These are phyloP conservation scores for Drosophila cyrtoloma DNA, from an alignment of 2,888 invertebrate genomes.

Conservation along the genomic window DNA sequence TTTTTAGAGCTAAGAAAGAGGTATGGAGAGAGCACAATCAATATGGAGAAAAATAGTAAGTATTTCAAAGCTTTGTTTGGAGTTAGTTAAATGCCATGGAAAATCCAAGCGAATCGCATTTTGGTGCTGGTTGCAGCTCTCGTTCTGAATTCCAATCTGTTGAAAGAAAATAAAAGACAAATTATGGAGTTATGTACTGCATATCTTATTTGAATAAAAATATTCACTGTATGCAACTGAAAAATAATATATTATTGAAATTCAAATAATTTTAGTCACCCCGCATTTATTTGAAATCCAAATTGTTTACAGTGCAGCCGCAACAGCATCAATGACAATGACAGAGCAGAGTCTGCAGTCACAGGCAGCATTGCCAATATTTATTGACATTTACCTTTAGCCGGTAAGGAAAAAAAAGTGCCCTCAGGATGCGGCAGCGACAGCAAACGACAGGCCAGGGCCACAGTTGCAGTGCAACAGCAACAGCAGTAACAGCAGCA, in stretches of 20 bases:
- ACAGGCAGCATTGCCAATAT: conserved; percentile 68
- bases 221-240: neutral
- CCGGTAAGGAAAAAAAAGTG: conserved; percentile 45
- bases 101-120: neutral
- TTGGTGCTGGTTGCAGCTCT: neutral
- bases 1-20: neutral
- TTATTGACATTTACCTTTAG: conserved; percentile 79
- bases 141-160: neutral
- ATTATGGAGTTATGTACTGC: neutral
- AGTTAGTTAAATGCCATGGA: neutral
- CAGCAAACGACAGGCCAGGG: conserved; percentile 44
- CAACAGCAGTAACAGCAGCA: conserved; percentile 18
- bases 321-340: conserved; percentile 31
- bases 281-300: neutral
- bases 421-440: conserved; percentile 50
- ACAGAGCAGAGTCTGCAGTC: conserved; percentile 41
- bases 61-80: neutral
- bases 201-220: neutral
- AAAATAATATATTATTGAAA: neutral
- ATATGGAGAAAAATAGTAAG: neutral
- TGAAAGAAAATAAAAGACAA: neutral
- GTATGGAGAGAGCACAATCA: neutral
- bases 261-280: neutral
- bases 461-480: conserved; percentile 33
- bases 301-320: conserved; percentile 9